These are phyloP conservation scores for Etheostoma spectabile DNA, from an alignment of 2,113 vertebrate species.

Conservation along the genomic window DNA sequence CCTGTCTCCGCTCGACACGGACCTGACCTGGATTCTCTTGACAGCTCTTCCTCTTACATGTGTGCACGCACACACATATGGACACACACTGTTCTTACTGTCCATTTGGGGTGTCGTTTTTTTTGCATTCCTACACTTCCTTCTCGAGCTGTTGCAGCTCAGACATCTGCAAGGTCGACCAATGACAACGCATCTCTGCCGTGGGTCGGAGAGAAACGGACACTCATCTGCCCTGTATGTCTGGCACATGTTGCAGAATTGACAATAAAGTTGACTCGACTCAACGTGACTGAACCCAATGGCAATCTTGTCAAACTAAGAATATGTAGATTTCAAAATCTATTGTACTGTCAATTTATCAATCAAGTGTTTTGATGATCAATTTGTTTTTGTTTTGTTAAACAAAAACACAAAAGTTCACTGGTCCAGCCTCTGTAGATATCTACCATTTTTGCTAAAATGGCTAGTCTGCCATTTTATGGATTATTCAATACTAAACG, in stretches of 20 bases:
- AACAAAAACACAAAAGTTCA: background rate
- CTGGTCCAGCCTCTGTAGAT: background rate
- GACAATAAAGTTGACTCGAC: no score
- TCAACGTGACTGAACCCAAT: background rate
- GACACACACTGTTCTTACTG: background rate
- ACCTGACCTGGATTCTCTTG: slow-evolving; percentile 55
- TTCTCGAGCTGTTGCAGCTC: slow-evolving; percentile 11
- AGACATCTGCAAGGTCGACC: slow-evolving; percentile 45
- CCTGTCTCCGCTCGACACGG: slow-evolving; percentile 21
- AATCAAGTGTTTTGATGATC: background rate
- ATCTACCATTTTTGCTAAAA: no score
- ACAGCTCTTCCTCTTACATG: slow-evolving; percentile 33
- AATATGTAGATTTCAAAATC: no score
- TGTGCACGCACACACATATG: background rate
- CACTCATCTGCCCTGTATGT: no score
- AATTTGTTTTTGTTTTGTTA: background rate
- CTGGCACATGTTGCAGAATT: no score
- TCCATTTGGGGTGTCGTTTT: no score
- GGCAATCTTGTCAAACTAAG: background rate
- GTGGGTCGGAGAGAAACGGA: no score
- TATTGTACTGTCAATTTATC: background rate
- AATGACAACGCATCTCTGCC: slow-evolving; percentile 28
- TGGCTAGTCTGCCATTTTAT: background rate
- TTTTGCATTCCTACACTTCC: background rate
- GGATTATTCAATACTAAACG: background rate